Percentiles rank a stretch among this genome's conserved stretches.
Conservation (phyloP, 2,888 invertebrate species). For the Timema cristinae region DNA sequence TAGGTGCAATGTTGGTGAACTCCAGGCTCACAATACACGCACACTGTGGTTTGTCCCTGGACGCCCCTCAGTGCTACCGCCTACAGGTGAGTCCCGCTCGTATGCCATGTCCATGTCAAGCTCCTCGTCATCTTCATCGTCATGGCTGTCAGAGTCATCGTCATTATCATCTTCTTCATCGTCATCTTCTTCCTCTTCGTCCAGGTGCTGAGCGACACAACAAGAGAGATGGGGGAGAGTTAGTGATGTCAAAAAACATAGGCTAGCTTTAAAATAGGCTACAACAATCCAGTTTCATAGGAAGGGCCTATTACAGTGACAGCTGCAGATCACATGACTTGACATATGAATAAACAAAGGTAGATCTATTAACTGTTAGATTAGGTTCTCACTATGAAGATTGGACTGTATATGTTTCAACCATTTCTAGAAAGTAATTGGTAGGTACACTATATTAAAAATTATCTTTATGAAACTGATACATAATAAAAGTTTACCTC, state of each 20-base stretch:
- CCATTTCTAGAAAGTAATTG: background rate
- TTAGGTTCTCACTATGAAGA: background rate
- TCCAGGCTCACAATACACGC: no score
- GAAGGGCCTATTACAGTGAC: background rate
- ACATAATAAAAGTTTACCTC: conserved; percentile 48
- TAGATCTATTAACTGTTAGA: no score
- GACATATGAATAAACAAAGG: no score
- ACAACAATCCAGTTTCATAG: background rate
- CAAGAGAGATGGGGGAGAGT: background rate
- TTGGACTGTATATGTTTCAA: background rate
- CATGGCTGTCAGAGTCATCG: conserved; percentile 58
- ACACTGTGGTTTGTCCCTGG: no score
- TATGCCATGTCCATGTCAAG: conserved; percentile 46
- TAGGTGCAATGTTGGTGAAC: no score
- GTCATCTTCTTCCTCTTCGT: conserved; percentile 56
- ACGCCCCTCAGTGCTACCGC: conserved; percentile 30
- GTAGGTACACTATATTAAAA: no score
- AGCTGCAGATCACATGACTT: background rate
- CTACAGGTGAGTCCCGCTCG: conserved; percentile 44
- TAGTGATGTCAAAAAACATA: conserved; percentile 35
- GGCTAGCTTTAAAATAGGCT: background rate
- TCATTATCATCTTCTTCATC: conserved; percentile 58
- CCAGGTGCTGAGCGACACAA: conserved; percentile 33
- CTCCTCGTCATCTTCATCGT: conserved; percentile 60
- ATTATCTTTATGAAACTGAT: no score